Percentiles rank a stretch among this genome's conserved stretches.
Conservation (phyloP, 1,140 invertebrate species). For the Bombyx mandarina region DNA sequence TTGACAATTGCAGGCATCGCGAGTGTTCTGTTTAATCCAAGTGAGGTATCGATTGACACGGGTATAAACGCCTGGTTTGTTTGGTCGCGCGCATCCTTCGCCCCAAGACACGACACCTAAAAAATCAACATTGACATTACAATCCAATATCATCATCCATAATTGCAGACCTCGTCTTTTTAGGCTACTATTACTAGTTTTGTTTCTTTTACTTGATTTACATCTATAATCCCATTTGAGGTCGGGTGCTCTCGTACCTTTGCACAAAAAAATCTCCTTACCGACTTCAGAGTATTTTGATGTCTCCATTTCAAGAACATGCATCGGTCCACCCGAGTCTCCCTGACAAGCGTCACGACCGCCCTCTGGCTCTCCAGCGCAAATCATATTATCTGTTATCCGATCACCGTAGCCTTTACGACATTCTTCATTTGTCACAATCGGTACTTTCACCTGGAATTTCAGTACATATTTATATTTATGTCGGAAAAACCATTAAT, state of each 20-base stretch:
- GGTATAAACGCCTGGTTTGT: conserved; percentile 89
- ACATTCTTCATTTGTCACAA: conserved; percentile 81
- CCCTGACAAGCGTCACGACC: conserved; percentile 75
- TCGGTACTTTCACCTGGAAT: conserved; percentile 77
- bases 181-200: no score
- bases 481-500: no score
- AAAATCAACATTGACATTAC: conserved; percentile 4
- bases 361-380: conserved; percentile 84
- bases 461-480: background rate
- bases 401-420: conserved; percentile 77
- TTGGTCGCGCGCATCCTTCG: conserved; percentile 81
- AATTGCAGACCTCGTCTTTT: no score
- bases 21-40: conserved; percentile 80
- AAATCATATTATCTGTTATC: conserved; percentile 90
- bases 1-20: conserved; percentile 77
- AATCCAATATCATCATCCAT: no score
- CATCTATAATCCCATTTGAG: no score
- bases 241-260: no score
- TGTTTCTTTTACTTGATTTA: no score
- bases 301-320: conserved; percentile 40
- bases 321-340: conserved; percentile 63
- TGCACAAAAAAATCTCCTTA: conserved; percentile 22
- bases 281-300: conserved; percentile 51
- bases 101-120: conserved; percentile 66
- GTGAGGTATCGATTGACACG: conserved; percentile 82